Evolutionary conservation across 23 tunicate genomes (phyloP), one percentile per base, ranked within the genome.

Genomic region (Aplidium turbinatum): DNA sequence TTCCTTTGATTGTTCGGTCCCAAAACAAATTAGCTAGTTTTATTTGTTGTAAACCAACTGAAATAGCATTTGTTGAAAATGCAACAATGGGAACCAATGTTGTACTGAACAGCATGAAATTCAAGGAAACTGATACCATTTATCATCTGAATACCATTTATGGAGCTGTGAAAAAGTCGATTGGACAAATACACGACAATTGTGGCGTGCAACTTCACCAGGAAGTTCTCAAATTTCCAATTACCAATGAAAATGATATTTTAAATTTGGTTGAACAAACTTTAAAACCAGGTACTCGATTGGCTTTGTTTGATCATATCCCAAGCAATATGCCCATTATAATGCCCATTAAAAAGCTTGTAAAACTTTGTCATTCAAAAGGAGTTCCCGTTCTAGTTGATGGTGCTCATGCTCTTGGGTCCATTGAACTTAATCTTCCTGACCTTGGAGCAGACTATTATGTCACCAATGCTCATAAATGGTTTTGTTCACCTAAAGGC

Each of bases 401-500:
- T 75, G 97, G 97, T 25, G 97, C 97, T 7, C 97, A 90, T 78
- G 89, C 84, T 31, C 68, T 90, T 9, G 97, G 97, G 3, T 58
- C 79, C 11, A 16, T 90, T 3, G 28, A 58, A 24, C 64, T 90
- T 4, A 58, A 90, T 64, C 60, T 90, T 0, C 27, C 53, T 6
- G 79, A 70, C 0, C 30, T 90, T n/a, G 81, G 72, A 0, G 83
- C 80, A 31, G 97, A 90, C 47, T 90, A 80, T 64, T 90, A 90
- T 72, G 79, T 77, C 1, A 31, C 83, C 0, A 90, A 90, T 62
- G 58, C 73, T 46, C 97, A 90, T 51, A 90, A 90, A 54, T 90
- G 97, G 97, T 83, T 90, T 45, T 90, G 97, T 72, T 73, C 85
- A 1, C 77, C 97, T 7, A 90, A 90, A 53, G 97, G 97, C 1